A percentile compares a stretch with the other conserved stretches of the same genome.
Evolutionary conservation across 1,140 invertebrate species (phyloP).

Genomic region (Bombus difficillimus): DNA sequence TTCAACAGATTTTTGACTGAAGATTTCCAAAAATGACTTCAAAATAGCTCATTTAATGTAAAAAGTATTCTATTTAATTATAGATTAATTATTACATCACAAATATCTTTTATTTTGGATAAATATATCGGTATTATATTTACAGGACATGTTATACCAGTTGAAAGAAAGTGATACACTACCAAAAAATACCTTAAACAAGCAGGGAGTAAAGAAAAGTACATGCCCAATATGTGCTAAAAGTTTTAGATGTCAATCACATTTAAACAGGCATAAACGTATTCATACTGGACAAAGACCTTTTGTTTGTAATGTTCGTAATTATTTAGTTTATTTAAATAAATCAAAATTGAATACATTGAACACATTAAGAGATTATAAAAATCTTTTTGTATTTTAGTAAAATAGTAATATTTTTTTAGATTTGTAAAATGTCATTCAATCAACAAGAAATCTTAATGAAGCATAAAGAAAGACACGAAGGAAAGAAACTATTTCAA

Average conservation of each 20-base stretch:
- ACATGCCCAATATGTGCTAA: constrained; percentile 76
- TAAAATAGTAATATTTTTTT: constrained; percentile 67
- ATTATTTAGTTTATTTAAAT: too few relatives aligned
- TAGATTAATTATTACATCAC: not conserved
- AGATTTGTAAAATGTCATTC: constrained; percentile 84
- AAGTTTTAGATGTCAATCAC: constrained; percentile 77
- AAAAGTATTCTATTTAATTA: not conserved
- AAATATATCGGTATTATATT: constrained; percentile 16
- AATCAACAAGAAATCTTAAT: constrained; percentile 84
- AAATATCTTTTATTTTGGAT: not conserved
- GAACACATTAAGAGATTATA: not conserved
- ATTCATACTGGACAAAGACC: constrained; percentile 79
- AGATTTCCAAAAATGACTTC: not conserved
- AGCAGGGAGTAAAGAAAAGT: constrained; percentile 63
- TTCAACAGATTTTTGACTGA: too few relatives aligned
- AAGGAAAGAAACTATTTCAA: constrained; percentile 82
- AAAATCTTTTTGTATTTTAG: not conserved
- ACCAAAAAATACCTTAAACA: constrained; percentile 58
- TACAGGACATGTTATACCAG: constrained; percentile 76
- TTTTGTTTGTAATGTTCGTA: constrained; percentile 79
- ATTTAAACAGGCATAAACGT: constrained; percentile 78
- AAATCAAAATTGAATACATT: not conserved
- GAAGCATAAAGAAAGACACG: constrained; percentile 83
- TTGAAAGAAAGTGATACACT: constrained; percentile 72
- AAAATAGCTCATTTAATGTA: not conserved